phyloP scores from a whole-genome alignment of 37 sponge, comb jelly and placozoan species.

The Aphrocallistes beatrix region DNA sequence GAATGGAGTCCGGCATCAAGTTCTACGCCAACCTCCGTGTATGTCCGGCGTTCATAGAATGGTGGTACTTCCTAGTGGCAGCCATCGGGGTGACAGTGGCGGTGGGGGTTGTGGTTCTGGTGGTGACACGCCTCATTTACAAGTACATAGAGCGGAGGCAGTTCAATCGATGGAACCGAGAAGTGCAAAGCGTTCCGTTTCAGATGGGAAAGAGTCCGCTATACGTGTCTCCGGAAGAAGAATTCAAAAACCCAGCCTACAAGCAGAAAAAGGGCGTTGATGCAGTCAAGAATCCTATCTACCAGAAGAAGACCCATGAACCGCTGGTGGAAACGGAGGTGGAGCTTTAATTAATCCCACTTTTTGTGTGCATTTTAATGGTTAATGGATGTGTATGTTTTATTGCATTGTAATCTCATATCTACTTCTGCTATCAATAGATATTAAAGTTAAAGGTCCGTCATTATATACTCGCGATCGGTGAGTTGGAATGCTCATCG shows the following conservation, averaged over 20 bases:
- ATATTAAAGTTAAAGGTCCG: too few species aligned
- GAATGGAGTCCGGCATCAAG: background rate
- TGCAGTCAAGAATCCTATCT: background rate
- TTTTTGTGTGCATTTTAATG: background rate
- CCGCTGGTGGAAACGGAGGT: too few species aligned
- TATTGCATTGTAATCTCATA: background rate
- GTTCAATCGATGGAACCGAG: background rate
- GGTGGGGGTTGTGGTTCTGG: background rate
- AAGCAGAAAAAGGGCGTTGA: background rate
- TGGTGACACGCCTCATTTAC: background rate
- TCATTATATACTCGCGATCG: too few species aligned
- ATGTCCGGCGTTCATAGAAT: background rate
- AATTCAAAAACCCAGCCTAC: background rate
- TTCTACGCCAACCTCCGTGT: background rate
- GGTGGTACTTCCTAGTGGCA: background rate
- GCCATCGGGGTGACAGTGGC: background rate
- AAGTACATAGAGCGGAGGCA: background rate
- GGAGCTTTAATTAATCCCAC: too few species aligned
- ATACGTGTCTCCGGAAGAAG: background rate
- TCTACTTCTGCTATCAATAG: too few species aligned
- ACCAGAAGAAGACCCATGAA: too few species aligned
- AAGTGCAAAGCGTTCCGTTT: background rate
- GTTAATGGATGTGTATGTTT: background rate
- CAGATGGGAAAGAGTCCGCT: background rate
- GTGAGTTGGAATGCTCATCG: too few species aligned